A percentile compares a stretch with the other conserved stretches of the same genome.
phyloP scores from a whole-genome alignment of 2,113 vertebrate genomes.

The Dasyurus viverrinus region DNA sequence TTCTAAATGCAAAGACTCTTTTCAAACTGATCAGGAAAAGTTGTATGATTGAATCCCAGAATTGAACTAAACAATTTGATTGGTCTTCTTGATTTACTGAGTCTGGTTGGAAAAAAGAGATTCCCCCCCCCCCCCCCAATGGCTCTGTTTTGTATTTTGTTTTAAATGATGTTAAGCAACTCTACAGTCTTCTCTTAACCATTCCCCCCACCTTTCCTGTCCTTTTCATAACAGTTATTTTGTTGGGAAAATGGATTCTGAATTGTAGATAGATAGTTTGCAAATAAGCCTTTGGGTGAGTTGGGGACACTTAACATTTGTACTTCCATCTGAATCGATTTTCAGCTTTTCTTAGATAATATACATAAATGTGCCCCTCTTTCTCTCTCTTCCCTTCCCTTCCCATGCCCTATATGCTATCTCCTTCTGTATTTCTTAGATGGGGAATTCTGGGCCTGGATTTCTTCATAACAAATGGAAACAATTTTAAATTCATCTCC shows the following conservation, averaged over 20 bases:
- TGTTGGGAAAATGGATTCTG: neutral
- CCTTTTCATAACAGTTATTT: neutral
- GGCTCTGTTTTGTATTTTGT: constrained; percentile 7
- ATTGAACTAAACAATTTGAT: neutral
- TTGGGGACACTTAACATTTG: neutral
- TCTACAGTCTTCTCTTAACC: no score
- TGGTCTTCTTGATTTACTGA: rapidly evolving
- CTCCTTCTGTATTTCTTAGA: neutral
- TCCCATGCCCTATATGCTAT: neutral
- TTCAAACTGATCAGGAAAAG: neutral
- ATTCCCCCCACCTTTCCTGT: neutral
- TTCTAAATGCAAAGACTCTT: neutral
- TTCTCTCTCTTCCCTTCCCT: neutral
- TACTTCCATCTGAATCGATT: neutral
- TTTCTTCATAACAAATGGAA: neutral
- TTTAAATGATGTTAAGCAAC: constrained; percentile 18
- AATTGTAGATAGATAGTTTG: neutral
- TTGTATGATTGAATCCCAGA: neutral
- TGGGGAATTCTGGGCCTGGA: neutral
- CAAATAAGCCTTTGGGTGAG: neutral
- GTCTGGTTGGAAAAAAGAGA: neutral
- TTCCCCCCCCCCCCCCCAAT: neutral
- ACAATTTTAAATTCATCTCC: constrained; percentile 33
- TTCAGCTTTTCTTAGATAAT: neutral
- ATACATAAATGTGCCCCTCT: neutral